Evolutionary conservation across 2,888 invertebrate species (phyloP), one percentile per base, ranked within the genome.

Genomic region (Pachliopta kotzebuea): DNA sequence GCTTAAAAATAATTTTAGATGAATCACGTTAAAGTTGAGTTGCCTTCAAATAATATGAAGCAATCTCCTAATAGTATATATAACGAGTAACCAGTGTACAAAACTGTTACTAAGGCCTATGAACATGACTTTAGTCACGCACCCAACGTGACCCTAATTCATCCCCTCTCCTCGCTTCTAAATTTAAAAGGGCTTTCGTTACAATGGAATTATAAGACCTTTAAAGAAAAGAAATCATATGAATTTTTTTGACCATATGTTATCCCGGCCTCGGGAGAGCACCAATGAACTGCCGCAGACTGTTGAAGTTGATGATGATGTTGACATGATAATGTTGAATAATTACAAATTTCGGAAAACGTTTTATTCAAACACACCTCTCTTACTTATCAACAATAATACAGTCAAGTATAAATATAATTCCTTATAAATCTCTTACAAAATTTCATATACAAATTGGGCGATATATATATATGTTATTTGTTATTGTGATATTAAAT

Each of bases 41-140:
- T 14, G 14, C 14, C 11, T 37, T 11, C 14, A 37, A 37, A 37
- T 37, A 17, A 37, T 18, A 45, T n/a, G 18, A 1, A 45, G 1
- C 18, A 45, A 18, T 6, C 2, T 7, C 45, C 11, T 45, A 18
- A 45, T 45, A n/a, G 18, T 45, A n/a, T 14, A 7, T n/a, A 45
- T 4, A 45, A 45, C 45, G n/a, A 14, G 37, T n/a, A 45, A 45
- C n/a, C 45, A n/a, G n/a, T 45, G n/a, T n/a, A n/a, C 45, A 45
- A 45, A 7, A 52, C 21, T 52, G 14, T 3, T 52, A 52, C 9
- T 21, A 52, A 50, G 9, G 50, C 2, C 21, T n/a, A 29, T 53
- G 21, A 23, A 49, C 63, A 63, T 58, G 63, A 42, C 53, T 63
- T 49, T 42, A 37, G 63, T 63, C 63, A 63, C 63, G 63, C 54